phyloP scores from a whole-genome alignment of 2,113 vertebrate species.

The Pampusana beccarii region DNA sequence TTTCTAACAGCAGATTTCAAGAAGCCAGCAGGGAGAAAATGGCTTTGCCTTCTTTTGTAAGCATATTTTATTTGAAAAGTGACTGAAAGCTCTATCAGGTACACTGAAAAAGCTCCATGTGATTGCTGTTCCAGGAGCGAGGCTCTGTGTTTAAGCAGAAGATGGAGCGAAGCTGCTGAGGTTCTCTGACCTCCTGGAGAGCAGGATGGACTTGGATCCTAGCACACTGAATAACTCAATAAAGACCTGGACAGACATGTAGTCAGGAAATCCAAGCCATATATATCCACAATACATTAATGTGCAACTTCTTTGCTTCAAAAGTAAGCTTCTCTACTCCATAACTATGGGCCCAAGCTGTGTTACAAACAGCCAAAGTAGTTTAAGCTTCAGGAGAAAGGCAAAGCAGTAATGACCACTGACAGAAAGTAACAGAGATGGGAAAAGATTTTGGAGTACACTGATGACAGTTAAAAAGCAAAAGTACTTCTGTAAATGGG shows the following conservation, averaged over 20 bases:
- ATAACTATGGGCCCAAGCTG: background rate
- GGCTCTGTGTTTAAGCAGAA: background rate
- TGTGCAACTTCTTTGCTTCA: background rate
- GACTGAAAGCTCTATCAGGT: background rate
- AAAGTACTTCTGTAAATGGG: background rate
- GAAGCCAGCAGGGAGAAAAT: conserved; percentile 13
- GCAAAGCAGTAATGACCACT: background rate
- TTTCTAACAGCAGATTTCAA: conserved; percentile 2
- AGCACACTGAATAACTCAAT: background rate
- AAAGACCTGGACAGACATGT: background rate
- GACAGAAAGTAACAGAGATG: background rate
- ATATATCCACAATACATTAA: background rate
- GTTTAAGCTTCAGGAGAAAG: background rate
- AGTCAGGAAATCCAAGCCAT: background rate
- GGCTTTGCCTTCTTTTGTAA: background rate
- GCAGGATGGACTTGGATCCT: background rate
- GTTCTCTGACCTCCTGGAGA: background rate
- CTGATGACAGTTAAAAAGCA: background rate
- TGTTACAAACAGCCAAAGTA: background rate
- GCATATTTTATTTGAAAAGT: background rate
- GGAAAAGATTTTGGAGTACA: background rate
- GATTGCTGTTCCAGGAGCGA: accelerated
- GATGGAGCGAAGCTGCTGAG: background rate
- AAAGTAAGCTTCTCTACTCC: background rate
- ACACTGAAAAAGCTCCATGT: background rate